Evolutionary conservation across 2,113 vertebrate species (phyloP).

Genomic region (Pogona vitticeps): DNA sequence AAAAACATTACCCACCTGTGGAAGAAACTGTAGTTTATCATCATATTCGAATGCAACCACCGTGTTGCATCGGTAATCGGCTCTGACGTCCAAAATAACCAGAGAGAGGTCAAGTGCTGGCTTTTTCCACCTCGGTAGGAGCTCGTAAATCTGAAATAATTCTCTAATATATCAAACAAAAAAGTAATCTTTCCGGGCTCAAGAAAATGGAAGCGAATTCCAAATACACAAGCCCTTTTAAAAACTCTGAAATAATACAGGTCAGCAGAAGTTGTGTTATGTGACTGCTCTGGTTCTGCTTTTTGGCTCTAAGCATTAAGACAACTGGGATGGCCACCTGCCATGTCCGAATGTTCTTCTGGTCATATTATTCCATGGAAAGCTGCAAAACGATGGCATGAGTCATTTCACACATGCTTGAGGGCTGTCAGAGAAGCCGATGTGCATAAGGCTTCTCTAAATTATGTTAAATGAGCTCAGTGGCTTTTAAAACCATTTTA

Average conservation of each 20-base stretch:
- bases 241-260: not conserved
- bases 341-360: not conserved
- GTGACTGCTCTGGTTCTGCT: not conserved
- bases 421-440: conserved; percentile 21
- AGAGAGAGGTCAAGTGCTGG: too few relatives aligned
- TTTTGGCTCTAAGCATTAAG: not conserved
- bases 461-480: conserved; percentile 28
- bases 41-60: too few relatives aligned
- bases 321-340: not conserved
- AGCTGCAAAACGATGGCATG: not conserved
- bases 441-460: not conserved
- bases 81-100: too few relatives aligned
- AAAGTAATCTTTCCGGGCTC: not conserved
- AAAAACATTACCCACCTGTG: too few relatives aligned
- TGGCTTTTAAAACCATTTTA: conserved; percentile 50
- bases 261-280: not conserved
- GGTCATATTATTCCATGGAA: not conserved
- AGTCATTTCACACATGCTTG: not conserved
- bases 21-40: too few relatives aligned
- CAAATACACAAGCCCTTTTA: not conserved
- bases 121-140: too few relatives aligned
- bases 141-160: too few relatives aligned
- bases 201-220: not conserved
- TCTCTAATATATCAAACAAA: too few relatives aligned
- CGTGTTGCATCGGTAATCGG: too few relatives aligned